Evolutionary conservation across 1,140 invertebrate genomes (phyloP).

Genomic region (Sinonovacula constricta): DNA sequence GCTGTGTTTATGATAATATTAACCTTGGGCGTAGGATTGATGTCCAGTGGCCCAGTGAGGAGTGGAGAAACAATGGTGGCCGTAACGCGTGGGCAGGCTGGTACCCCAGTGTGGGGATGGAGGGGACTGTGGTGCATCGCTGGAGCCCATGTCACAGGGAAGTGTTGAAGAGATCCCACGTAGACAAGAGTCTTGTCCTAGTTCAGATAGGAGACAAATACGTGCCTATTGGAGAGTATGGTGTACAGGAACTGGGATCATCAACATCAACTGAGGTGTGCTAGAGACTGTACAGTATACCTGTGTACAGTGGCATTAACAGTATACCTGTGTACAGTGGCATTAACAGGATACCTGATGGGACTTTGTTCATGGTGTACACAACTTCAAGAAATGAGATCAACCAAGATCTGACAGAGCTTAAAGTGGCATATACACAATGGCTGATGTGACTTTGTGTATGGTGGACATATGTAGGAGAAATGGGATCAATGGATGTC

Average conservation of each 20-base stretch:
- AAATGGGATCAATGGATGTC: too few relatives aligned
- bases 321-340: too few relatives aligned
- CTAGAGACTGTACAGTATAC: too few relatives aligned
- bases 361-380: too few relatives aligned
- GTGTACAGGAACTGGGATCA: slow-evolving; percentile 87
- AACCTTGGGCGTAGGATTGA: slow-evolving; percentile 93
- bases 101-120: slow-evolving; percentile 93
- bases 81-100: slow-evolving; percentile 92
- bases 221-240: slow-evolving; percentile 94
- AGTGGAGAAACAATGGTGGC: slow-evolving; percentile 90
- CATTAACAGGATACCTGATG: too few relatives aligned
- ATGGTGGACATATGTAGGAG: too few relatives aligned
- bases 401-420: too few relatives aligned
- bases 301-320: too few relatives aligned
- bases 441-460: too few relatives aligned
- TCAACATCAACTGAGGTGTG: too few relatives aligned
- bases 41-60: slow-evolving; percentile 94
- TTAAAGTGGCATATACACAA: too few relatives aligned
- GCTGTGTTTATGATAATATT: slow-evolving; percentile 92
- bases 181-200: slow-evolving; percentile 93
- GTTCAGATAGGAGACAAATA: slow-evolving; percentile 94
- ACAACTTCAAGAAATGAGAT: too few relatives aligned
- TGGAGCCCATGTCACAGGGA: slow-evolving; percentile 95
- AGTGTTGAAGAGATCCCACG: slow-evolving; percentile 89
- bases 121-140: slow-evolving; percentile 93